phyloP scores from a whole-genome alignment of 1,140 invertebrate genomes.

The Calliopsis andreniformis region DNA sequence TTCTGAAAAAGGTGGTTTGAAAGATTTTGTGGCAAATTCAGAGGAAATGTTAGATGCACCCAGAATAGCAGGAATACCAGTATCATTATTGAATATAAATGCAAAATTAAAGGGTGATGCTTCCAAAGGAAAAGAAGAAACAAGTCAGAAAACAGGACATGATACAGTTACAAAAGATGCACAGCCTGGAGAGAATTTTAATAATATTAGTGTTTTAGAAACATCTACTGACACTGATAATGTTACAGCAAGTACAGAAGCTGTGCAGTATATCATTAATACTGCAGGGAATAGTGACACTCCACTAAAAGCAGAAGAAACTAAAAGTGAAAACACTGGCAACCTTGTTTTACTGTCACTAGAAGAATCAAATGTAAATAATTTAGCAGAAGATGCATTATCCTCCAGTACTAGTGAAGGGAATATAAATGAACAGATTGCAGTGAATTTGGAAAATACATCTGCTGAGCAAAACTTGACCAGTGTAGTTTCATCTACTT shows the following conservation, averaged over 20 bases:
- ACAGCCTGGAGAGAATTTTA: background rate
- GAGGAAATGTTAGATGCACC: slow-evolving; percentile 24
- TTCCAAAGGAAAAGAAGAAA: background rate
- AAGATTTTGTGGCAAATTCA: slow-evolving; percentile 12
- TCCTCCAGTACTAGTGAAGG: background rate
- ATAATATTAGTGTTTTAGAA: background rate
- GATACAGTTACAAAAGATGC: slow-evolving; percentile 39
- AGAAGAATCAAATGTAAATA: background rate
- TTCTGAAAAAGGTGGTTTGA: slow-evolving; percentile 1
- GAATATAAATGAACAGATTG: background rate
- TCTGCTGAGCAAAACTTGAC: too few relatives aligned
- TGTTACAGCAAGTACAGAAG: slow-evolving; percentile 43
- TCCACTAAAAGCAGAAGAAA: background rate
- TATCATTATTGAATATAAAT: background rate
- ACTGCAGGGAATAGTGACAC: background rate
- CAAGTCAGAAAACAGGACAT: background rate
- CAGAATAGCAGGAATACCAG: background rate
- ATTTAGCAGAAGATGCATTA: background rate
- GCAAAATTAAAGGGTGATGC: background rate
- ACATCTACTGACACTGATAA: slow-evolving; percentile 33
- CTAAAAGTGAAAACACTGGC: background rate
- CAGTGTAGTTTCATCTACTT: background rate
- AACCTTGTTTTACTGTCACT: background rate
- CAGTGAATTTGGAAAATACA: background rate
- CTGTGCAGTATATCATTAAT: background rate